Base-by-base conservation (phyloP, 2,888 invertebrate species). In the Andrena chrysosceles region DNA sequence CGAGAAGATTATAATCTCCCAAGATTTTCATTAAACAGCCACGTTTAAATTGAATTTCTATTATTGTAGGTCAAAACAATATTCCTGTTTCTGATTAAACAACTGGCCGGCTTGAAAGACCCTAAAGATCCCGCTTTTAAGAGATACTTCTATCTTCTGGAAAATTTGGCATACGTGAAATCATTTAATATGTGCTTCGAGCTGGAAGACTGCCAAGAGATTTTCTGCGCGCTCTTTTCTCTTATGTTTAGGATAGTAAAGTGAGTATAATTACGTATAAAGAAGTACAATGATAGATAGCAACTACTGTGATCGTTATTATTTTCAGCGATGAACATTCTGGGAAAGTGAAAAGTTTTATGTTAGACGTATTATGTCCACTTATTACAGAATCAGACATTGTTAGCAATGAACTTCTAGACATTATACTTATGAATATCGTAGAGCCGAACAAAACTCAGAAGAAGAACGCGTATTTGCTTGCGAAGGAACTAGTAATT, bases 111-210 rank as follows among this genome's bases (percentile, higher is more conserved):
- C 20, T 95, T 99, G 31, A 98, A 97, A 92, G 99, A 99, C 95
- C 99, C 99, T 0, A 99, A 99, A 94, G 98, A 99, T 94, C 98
- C 99, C 3, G 98, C 99, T 2, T 99, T 99, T 94, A 99, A 99
- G 94, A 96, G 99, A 88, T 99, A 99, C 94, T 99, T 99, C 95
- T 99, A 99, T 94, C 95, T 99, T 68, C 95, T 99, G 77, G 99
- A 99, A 95, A 99, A 99, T 94, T 95, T 99, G 90, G 99, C 99
- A 0, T 99, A 98, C 94, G 99, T 99, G 52, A 99, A 99, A 94
- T 98, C 99, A 0, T 99, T 99, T 94, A 99, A 99, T 94, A 99
- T 99, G 97, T 99, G 99, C 94, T 98, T 99, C 93, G 99, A 99
- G 94, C 95, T 99, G 78, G 99, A 99, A 93, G 99, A 99, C 94